Evolutionary conservation across 2,113 vertebrate genomes (phyloP).

Genomic region (Rhabdomys dilectus): DNA sequence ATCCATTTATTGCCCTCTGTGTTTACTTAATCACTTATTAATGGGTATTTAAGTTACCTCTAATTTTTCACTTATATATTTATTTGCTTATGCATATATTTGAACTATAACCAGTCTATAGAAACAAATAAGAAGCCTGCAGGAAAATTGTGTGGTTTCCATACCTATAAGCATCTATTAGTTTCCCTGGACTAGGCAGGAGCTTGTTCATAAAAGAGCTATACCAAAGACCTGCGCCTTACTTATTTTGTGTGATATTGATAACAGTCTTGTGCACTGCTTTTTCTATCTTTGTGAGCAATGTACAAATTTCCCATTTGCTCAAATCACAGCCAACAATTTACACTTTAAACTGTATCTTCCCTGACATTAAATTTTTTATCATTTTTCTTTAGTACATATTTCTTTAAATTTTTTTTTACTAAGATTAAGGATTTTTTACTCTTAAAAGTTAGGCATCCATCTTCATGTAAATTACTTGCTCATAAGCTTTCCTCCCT

Average conservation of each 20-base stretch:
- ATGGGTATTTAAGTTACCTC: neutral
- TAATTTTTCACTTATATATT: neutral
- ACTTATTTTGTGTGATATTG: neutral
- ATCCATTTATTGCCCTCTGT: neutral
- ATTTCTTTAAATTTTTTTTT: neutral
- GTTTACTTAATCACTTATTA: neutral
- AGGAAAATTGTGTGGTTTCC: neutral
- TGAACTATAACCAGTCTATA: neutral
- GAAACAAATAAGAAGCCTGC: neutral
- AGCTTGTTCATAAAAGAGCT: neutral
- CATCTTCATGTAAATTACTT: neutral
- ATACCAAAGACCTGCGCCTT: neutral
- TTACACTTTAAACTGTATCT: neutral
- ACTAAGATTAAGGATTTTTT: neutral
- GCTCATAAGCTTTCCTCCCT: neutral
- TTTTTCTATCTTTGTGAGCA: neutral
- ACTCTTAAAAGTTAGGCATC: neutral
- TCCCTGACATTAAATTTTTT: conserved; percentile 4
- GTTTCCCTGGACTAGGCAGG: neutral
- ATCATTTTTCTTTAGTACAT: neutral
- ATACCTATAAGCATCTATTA: neutral
- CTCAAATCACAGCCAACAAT: neutral
- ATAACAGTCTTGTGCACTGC: neutral
- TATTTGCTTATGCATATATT: neutral
- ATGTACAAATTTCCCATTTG: neutral